Evolutionary conservation across 2,113 vertebrate species (phyloP), one percentile per base, ranked within the genome.

Genomic region (Neotoma lepida): DNA sequence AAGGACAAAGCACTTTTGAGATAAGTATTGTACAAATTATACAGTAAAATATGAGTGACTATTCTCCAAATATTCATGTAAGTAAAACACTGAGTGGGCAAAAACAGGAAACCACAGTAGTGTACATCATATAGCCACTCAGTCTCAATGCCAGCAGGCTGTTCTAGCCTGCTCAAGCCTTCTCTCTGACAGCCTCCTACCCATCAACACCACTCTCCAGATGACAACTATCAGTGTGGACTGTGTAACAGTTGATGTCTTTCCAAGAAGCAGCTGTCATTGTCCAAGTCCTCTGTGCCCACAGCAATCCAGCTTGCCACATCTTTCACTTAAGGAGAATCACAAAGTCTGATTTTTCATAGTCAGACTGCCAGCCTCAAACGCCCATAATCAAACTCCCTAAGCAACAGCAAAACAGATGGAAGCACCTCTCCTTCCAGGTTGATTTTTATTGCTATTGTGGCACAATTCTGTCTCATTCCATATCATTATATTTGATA

Each of bases 401-500:
- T 10, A n/a, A 80, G 68, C 39, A 89, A 85, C 20, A 84, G 70
- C 63, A 64, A 91, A 96, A 81, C 82, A 94, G 82, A 93, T 35
- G 68, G 95, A 85, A 87, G 70, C 8, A 74, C 66, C 35, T 76
- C 89, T 90, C 71, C 81, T 94, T 95, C 74, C 61, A 90, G 77
- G 76, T 86, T 95, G 93, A 91, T 87, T 96, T 97, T 96, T 97
- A 97, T 95, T 94, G 94, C 87, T 91, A 81, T 90, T 51, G 89
- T n/a, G 64, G 87, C 78, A 95, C 66, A 88, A 41, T 95, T 92
- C 1, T 0, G 63, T 63, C 93, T 95, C 82, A 89, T 92, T 94
- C 81, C 61, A 89, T 89, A 94, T 96, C 96, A 94, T 95, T 97
- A 91, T 95, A 95, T 94, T 96, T 96, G 93, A 94, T 95, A 88